A percentile compares a stretch with the other conserved stretches of the same genome.
Conservation (phyloP, 2,797 vertebrate species). For the Tangara arthus region DNA sequence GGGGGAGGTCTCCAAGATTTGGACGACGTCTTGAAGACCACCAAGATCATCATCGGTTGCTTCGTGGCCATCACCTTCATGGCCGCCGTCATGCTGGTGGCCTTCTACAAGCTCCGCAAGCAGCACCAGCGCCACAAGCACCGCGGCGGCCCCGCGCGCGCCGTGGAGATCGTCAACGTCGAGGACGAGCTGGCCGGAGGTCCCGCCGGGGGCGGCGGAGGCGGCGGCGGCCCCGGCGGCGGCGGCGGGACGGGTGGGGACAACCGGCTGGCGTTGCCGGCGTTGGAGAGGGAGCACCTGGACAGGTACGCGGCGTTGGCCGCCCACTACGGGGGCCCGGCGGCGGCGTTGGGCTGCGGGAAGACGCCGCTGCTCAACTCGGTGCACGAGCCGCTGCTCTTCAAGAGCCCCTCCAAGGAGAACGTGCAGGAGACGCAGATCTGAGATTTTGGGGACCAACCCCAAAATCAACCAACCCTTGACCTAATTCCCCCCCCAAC, state of each 20-base stretch:
- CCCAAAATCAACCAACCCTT: too few relatives aligned
- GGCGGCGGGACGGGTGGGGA: not conserved
- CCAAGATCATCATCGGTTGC: not conserved
- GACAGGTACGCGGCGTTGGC: too few relatives aligned
- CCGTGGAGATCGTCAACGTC: not conserved
- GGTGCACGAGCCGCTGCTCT: not conserved
- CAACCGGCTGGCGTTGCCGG: not conserved
- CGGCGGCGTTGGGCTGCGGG: not conserved
- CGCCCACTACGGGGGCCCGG: too few relatives aligned
- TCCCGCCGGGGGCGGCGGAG: not conserved
- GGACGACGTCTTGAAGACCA: not conserved
- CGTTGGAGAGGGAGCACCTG: too few relatives aligned
- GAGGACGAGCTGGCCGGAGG: not conserved
- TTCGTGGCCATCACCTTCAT: not conserved
- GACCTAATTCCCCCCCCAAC: too few relatives aligned
- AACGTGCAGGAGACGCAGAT: too few relatives aligned
- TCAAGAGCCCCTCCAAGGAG: not conserved
- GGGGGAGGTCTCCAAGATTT: not conserved
- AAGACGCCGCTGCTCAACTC: not conserved
- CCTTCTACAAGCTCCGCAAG: constrained; percentile 42
- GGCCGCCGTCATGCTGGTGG: not conserved
- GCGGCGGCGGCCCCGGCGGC: not conserved
- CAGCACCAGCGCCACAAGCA: not conserved
- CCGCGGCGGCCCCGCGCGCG: not conserved
- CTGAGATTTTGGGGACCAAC: too few relatives aligned